Evolutionary conservation across 2,797 vertebrate species (phyloP).

Genomic region (Threskiornis aethiopicus): DNA sequence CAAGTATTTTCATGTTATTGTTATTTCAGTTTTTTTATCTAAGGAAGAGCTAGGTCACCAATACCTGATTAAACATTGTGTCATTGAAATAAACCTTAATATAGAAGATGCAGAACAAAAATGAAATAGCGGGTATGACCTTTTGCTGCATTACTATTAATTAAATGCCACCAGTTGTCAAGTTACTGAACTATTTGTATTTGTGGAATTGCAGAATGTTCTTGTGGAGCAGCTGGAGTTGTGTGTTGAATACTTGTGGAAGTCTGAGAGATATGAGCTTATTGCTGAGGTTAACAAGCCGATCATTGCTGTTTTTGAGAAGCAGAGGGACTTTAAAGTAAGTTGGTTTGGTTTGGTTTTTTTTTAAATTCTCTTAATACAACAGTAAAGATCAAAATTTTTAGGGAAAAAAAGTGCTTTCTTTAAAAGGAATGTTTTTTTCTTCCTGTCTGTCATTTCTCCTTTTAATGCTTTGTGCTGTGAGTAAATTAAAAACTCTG

Average conservation of each 20-base stretch:
- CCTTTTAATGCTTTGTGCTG: neutral
- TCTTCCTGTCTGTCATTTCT: neutral
- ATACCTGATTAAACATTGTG: neutral
- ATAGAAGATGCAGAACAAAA: neutral
- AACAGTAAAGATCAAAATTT: neutral
- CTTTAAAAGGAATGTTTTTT: neutral
- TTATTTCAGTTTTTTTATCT: neutral
- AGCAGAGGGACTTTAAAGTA: constrained; percentile 96
- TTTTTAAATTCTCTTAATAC: neutral
- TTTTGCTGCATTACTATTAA: neutral
- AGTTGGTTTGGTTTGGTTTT: neutral
- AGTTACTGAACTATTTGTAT: neutral
- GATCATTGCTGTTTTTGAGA: constrained; percentile 96
- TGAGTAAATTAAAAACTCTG: neutral
- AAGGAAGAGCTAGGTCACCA: neutral
- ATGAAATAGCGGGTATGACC: neutral
- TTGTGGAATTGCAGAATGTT: constrained; percentile 80
- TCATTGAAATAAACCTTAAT: neutral
- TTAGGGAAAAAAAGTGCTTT: accelerated
- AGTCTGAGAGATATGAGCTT: constrained; percentile 94
- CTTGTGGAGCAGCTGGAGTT: constrained; percentile 94
- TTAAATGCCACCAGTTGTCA: neutral
- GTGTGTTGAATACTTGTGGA: constrained; percentile 97
- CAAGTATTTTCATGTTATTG: neutral
- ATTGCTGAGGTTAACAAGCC: constrained; percentile 98